These are phyloP conservation scores for Tursiops truncatus DNA, from an alignment of 2,113 vertebrate species.

Conservation along the genomic window DNA sequence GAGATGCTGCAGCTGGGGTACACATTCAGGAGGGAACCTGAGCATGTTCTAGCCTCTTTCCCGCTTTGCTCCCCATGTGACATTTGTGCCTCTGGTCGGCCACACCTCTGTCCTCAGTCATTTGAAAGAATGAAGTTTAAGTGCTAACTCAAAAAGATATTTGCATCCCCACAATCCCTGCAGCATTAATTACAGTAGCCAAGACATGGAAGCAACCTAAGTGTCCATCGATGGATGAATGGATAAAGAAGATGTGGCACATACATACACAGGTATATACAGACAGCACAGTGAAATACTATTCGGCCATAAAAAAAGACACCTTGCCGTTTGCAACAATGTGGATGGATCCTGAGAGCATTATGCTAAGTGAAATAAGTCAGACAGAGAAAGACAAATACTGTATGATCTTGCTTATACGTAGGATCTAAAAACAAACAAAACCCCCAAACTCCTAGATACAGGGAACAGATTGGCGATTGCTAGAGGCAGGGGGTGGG, in stretches of 20 bases:
- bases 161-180: too few relatives aligned
- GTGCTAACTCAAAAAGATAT: background rate
- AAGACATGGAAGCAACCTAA: background rate
- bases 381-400: background rate
- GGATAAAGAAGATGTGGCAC: background rate
- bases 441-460: background rate
- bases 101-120: background rate
- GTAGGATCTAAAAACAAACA: background rate
- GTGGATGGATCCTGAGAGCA: background rate
- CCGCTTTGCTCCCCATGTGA: background rate
- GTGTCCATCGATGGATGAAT: too few relatives aligned
- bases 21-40: background rate
- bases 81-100: background rate
- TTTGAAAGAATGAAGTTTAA: background rate
- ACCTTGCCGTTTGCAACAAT: background rate
- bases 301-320: background rate
- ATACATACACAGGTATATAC: background rate
- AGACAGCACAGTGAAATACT: background rate
- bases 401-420: background rate
- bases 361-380: background rate
- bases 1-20: background rate
- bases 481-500: background rate
- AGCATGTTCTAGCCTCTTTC: background rate
- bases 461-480: background rate
- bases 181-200: background rate